phyloP scores from a whole-genome alignment of 1,140 invertebrate species.

The Theocolax elegans region DNA sequence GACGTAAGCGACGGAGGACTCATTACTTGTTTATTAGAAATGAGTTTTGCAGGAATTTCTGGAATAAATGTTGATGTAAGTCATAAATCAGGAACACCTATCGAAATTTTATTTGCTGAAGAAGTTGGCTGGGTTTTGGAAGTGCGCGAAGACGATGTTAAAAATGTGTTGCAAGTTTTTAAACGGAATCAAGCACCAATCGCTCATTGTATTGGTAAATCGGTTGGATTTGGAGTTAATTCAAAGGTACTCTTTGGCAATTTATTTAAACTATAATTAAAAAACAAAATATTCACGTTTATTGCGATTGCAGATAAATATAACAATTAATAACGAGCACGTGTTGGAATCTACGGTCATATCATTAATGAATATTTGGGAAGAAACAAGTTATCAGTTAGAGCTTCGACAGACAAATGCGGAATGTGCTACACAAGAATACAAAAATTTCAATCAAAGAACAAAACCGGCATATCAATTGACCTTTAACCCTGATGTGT shows the following conservation, averaged over 20 bases:
- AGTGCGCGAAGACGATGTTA: conserved; percentile 70
- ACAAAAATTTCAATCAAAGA: conserved; percentile 69
- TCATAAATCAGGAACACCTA: conserved; percentile 68
- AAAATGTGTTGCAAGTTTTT: conserved; percentile 74
- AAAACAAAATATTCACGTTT: conserved; percentile 18
- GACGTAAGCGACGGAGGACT: conserved; percentile 97
- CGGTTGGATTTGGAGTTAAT: conserved; percentile 74
- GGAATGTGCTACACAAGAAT: conserved; percentile 84
- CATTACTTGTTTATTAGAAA: conserved; percentile 90
- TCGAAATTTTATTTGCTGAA: conserved; percentile 87
- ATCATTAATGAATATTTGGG: conserved; percentile 85
- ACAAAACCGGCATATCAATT: conserved; percentile 75
- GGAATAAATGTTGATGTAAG: conserved; percentile 79
- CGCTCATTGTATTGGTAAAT: conserved; percentile 79
- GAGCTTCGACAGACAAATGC: conserved; percentile 86
- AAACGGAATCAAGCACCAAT: conserved; percentile 73
- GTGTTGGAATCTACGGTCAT: conserved; percentile 76
- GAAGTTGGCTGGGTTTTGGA: conserved; percentile 95
- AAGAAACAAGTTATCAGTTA: conserved; percentile 93
- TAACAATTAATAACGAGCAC: conserved; percentile 72
- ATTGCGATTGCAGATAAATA: conserved; percentile 63
- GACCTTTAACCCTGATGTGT: conserved; percentile 76
- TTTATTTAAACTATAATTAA: conserved; percentile 7
- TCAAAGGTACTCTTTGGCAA: conserved; percentile 66
- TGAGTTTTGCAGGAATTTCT: conserved; percentile 92